Conservation (phyloP, 1,140 invertebrate species). For the Drosophila ambigua region DNA sequence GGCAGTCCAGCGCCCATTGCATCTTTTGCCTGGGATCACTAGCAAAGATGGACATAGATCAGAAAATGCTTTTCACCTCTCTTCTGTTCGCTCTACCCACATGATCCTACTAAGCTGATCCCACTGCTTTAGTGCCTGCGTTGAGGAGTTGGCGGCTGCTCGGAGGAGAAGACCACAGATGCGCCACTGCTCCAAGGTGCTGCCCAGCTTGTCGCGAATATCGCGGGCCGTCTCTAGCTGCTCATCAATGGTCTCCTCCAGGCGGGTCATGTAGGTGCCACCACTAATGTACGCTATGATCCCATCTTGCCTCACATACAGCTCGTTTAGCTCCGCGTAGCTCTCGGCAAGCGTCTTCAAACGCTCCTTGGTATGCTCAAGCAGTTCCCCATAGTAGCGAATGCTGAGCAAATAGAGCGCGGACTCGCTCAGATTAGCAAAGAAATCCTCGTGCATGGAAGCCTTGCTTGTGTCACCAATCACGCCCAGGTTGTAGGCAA, state of each 20-base stretch:
- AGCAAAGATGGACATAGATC: neutral
- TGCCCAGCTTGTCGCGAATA: constrained; percentile 75
- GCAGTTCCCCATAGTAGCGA: constrained; percentile 71
- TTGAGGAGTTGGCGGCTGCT: constrained; percentile 70
- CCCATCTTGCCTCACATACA: constrained; percentile 79
- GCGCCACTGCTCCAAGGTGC: constrained; percentile 80
- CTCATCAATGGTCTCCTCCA: constrained; percentile 75
- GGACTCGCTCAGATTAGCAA: constrained; percentile 79
- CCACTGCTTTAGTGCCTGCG: constrained; percentile 73
- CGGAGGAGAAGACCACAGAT: constrained; percentile 73
- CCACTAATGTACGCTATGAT: constrained; percentile 81
- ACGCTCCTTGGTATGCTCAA: constrained; percentile 71
- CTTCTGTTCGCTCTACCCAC: constrained; percentile 28
- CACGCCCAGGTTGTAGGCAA: constrained; percentile 74
- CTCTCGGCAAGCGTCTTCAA: constrained; percentile 61
- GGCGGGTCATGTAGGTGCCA: constrained; percentile 75
- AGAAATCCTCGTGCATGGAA: constrained; percentile 83
- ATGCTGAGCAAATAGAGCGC: constrained; percentile 70
- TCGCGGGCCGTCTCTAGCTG: constrained; percentile 80
- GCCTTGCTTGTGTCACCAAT: constrained; percentile 79
- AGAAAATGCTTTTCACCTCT: neutral
- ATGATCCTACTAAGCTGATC: constrained; percentile 52
- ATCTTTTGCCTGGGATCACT: constrained; percentile 76
- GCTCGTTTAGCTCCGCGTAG: constrained; percentile 71
- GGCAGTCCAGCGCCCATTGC: constrained; percentile 69